Evolutionary conservation across 1,140 invertebrate species (phyloP).

Genomic region (Nautilus pompilius): DNA sequence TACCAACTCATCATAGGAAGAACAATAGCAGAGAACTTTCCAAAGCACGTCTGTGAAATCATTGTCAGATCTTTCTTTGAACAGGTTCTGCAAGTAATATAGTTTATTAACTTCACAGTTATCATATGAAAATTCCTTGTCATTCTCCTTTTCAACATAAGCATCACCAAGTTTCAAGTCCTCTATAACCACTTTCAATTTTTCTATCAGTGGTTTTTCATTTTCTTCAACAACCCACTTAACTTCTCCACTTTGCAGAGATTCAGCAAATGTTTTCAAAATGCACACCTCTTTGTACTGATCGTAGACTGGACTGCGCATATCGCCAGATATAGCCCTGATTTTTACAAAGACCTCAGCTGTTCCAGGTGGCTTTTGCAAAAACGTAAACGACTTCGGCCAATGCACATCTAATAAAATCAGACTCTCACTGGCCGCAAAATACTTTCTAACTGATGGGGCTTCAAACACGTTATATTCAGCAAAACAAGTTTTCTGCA

Average conservation of each 20-base stretch:
- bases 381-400: conserved; percentile 16
- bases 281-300: background rate
- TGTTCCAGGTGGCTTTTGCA: conserved; percentile 26
- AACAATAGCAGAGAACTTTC: conserved; percentile 34
- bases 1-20: conserved; percentile 27
- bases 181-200: conserved; percentile 20
- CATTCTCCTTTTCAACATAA: background rate
- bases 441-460: background rate
- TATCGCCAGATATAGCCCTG: conserved; percentile 7
- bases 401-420: conserved; percentile 22
- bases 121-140: conserved; percentile 5
- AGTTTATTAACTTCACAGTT: background rate
- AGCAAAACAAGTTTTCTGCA: background rate
- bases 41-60: conserved; percentile 42
- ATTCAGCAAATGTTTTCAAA: background rate
- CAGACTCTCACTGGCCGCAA: background rate
- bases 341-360: conserved; percentile 23
- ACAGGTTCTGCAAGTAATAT: background rate
- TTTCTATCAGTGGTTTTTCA: conserved; percentile 16
- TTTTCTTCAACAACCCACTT: conserved; percentile 18
- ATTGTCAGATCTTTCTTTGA: conserved; percentile 26
- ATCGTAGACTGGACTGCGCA: background rate
- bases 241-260: conserved; percentile 22
- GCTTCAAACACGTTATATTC: background rate
- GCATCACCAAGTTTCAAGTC: conserved; percentile 7